A percentile compares a stretch with the other conserved stretches of the same genome.
Evolutionary conservation across 2,113 vertebrate species (phyloP).

Genomic region (Cygnus buccinator): DNA sequence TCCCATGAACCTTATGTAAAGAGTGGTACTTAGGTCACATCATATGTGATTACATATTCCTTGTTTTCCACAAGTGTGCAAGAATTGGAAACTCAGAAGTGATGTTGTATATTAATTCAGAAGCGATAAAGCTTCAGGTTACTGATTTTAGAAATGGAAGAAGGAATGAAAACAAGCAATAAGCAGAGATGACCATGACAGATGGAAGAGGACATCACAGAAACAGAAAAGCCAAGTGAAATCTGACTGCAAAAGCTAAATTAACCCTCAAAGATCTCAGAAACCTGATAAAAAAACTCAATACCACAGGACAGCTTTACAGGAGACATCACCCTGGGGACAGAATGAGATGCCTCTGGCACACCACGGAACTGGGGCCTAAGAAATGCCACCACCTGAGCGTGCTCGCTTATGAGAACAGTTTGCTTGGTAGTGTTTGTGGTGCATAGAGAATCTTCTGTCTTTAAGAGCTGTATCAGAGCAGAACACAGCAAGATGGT

Average conservation of each 20-base stretch:
- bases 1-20: conserved; percentile 76
- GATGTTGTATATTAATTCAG: conserved; percentile 58
- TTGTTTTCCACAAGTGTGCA: conserved; percentile 74
- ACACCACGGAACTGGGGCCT: fast-evolving
- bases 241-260: background rate
- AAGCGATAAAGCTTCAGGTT: conserved; percentile 60
- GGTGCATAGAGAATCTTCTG: background rate
- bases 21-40: conserved; percentile 67
- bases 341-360: fast-evolving
- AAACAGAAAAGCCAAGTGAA: background rate
- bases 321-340: fast-evolving
- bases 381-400: background rate
- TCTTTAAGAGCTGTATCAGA: background rate
- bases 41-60: conserved; percentile 63
- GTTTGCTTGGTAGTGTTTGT: background rate
- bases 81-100: conserved; percentile 72
- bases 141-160: conserved; percentile 55
- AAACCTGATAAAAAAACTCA: background rate
- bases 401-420: fast-evolving
- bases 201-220: conserved; percentile 49
- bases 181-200: conserved; percentile 60
- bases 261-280: background rate
- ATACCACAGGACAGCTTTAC: no score
- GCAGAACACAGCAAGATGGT: background rate
- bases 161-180: conserved; percentile 61